These are phyloP conservation scores for Punctoribates punctum DNA, from an alignment of 2,888 invertebrate genomes.

Conservation along the genomic window DNA sequence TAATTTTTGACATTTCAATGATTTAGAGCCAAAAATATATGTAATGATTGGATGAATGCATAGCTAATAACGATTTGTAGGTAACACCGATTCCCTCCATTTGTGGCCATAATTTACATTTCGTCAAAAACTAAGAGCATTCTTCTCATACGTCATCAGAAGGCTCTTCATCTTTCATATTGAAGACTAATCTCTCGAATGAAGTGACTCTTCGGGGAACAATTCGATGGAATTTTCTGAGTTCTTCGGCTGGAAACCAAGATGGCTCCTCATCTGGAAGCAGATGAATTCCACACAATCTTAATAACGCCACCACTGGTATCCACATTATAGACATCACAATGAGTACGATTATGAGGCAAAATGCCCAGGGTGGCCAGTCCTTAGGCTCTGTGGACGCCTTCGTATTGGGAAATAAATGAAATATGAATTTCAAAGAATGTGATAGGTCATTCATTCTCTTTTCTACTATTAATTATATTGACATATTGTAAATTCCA, in stretches of 20 bases:
- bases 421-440: not conserved
- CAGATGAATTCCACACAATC: slow-evolving; percentile 63
- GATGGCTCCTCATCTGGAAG: slow-evolving; percentile 85
- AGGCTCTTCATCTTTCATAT: slow-evolving; percentile 61
- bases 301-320: slow-evolving; percentile 67
- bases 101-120: not conserved
- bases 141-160: slow-evolving; percentile 34
- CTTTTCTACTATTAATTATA: not conserved
- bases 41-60: too few relatives aligned
- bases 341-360: slow-evolving; percentile 69
- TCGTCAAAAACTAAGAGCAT: too few relatives aligned
- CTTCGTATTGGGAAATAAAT: slow-evolving; percentile 50
- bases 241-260: slow-evolving; percentile 84
- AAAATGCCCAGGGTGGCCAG: slow-evolving; percentile 83
- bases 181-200: slow-evolving; percentile 73
- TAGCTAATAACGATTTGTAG: too few relatives aligned
- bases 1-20: too few relatives aligned
- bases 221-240: slow-evolving; percentile 83
- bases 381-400: slow-evolving; percentile 64
- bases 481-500: too few relatives aligned
- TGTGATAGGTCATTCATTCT: not conserved
- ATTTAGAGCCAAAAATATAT: too few relatives aligned
- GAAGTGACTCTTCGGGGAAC: slow-evolving; percentile 75
- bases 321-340: slow-evolving; percentile 82
- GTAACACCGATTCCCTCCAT: too few relatives aligned